Evolutionary conservation across 2,797 vertebrate species (phyloP).

Genomic region (Chelmon rostratus): DNA sequence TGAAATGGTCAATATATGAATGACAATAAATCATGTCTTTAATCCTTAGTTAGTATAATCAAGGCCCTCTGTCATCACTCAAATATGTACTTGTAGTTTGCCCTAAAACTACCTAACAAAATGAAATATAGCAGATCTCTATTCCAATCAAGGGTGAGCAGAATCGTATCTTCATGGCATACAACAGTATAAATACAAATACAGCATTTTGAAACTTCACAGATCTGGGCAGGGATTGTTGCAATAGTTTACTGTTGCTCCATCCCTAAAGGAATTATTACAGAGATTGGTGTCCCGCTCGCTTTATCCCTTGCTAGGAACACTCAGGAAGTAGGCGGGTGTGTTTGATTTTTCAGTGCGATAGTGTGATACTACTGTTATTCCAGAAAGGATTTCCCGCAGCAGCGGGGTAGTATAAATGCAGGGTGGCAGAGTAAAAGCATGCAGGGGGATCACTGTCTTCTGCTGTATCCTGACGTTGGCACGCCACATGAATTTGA

Average conservation of each 20-base stretch:
- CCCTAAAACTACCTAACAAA: neutral
- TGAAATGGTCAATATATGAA: neutral
- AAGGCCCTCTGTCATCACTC: neutral
- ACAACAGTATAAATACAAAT: neutral
- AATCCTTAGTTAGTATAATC: neutral
- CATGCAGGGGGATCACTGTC: slow-evolving; percentile 11
- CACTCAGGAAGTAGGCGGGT: slow-evolving; percentile 15
- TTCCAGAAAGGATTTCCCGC: slow-evolving; percentile 11
- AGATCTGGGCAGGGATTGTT: neutral
- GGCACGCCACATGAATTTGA: slow-evolving; percentile 1
- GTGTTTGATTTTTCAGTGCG: slow-evolving; percentile 41
- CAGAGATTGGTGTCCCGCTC: slow-evolving; percentile 19
- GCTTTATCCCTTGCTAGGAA: slow-evolving; percentile 6
- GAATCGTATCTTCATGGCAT: neutral
- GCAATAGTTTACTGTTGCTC: slow-evolving; percentile 27
- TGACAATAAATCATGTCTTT: neutral
- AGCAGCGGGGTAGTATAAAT: slow-evolving; percentile 14
- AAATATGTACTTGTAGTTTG: neutral
- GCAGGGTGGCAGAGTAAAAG: slow-evolving; percentile 5
- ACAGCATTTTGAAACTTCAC: neutral
- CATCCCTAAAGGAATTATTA: slow-evolving; percentile 25
- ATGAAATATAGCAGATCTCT: neutral
- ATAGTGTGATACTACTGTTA: slow-evolving; percentile 8
- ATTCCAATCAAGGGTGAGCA: neutral
- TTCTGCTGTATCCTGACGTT: slow-evolving; percentile 6